phyloP scores from a whole-genome alignment of 2,113 vertebrate species.

The Climacteris rufus region DNA sequence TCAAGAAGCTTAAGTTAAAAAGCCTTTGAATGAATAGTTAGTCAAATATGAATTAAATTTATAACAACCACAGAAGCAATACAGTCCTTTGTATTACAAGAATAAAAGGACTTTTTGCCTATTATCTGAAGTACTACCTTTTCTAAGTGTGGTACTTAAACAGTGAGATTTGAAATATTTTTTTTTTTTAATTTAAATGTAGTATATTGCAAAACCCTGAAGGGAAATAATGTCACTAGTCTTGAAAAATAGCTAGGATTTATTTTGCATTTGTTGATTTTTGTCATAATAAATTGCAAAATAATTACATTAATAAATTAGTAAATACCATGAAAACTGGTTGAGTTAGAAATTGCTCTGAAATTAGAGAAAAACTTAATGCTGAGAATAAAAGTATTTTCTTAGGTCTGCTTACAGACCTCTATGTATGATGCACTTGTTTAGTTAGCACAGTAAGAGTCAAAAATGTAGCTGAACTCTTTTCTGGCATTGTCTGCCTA shows the following conservation, averaged over 20 bases:
- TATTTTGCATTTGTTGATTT: background rate
- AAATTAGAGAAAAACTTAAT: background rate
- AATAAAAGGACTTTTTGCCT: background rate
- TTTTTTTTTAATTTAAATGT: rapidly evolving
- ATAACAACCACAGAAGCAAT: background rate
- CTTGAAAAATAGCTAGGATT: background rate
- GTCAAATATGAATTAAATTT: background rate
- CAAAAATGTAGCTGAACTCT: background rate
- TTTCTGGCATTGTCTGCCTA: background rate
- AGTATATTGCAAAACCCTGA: background rate
- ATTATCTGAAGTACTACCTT: background rate
- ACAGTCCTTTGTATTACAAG: background rate
- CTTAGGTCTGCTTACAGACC: background rate
- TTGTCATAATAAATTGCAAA: background rate
- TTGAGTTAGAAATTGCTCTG: background rate
- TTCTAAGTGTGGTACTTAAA: background rate
- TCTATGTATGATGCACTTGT: background rate
- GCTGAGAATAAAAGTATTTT: background rate
- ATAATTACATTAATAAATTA: background rate
- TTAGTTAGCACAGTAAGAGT: background rate
- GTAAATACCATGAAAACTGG: background rate
- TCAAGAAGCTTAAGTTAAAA: background rate
- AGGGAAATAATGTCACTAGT: background rate
- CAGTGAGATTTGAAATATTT: background rate
- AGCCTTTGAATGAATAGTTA: background rate